phyloP scores from a whole-genome alignment of 2,113 vertebrate species.

The Alouatta palliata region DNA sequence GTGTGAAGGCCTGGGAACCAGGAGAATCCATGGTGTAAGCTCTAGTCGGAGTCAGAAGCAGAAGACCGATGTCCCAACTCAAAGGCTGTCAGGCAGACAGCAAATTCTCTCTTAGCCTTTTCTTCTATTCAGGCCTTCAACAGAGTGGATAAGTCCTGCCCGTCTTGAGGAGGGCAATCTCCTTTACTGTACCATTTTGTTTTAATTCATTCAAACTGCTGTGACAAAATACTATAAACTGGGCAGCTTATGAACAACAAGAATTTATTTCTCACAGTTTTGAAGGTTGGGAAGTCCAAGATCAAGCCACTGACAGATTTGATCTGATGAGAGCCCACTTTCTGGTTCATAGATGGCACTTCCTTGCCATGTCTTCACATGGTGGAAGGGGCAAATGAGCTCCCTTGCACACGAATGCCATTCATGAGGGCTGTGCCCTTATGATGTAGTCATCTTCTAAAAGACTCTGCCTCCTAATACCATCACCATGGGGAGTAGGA shows the following conservation, averaged over 20 bases:
- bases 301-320: neutral
- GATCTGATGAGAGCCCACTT: neutral
- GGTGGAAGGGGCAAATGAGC: neutral
- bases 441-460: neutral
- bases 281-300: neutral
- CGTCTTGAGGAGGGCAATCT: neutral
- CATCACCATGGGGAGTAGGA: neutral
- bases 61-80: neutral
- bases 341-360: neutral
- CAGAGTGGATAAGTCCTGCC: neutral
- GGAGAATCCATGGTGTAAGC: neutral
- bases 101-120: neutral
- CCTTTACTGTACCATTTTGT: neutral
- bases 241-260: neutral
- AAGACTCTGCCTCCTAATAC: neutral
- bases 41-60: neutral
- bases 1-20: neutral
- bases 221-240: neutral
- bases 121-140: neutral
- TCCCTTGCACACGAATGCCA: neutral
- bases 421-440: neutral
- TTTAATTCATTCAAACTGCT: neutral
- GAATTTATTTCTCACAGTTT: neutral
- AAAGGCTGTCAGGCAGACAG: neutral
- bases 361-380: neutral